phyloP scores from a whole-genome alignment of 2,888 invertebrate species.

The Lasioglossum zephyrum region DNA sequence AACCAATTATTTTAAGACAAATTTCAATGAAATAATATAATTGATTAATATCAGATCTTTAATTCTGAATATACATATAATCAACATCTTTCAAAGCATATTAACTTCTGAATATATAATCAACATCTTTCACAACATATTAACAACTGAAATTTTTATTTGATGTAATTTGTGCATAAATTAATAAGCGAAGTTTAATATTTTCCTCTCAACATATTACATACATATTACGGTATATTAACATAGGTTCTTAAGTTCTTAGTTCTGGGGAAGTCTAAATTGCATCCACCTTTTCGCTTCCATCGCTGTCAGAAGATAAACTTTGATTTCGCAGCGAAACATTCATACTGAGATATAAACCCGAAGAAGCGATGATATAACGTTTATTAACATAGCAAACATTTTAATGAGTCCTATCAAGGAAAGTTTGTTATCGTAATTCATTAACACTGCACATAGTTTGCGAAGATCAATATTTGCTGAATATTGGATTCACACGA shows the following conservation, averaged over 20 bases:
- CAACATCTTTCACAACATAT: not conserved
- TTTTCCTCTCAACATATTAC: not conserved
- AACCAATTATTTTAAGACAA: no score
- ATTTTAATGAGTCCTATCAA: conserved; percentile 14
- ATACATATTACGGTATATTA: not conserved
- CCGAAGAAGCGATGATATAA: not conserved
- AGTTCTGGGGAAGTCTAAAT: not conserved
- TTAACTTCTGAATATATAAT: no score
- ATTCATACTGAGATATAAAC: conserved; percentile 2
- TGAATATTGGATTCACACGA: not conserved
- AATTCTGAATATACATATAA: no score
- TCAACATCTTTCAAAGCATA: no score
- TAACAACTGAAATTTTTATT: not conserved
- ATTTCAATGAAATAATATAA: no score
- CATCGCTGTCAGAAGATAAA: not conserved
- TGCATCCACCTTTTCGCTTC: not conserved
- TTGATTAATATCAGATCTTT: no score
- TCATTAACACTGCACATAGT: conserved; percentile 16
- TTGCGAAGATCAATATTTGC: conserved; percentile 6
- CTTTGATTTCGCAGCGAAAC: conserved; percentile 5
- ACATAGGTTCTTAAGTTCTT: not conserved
- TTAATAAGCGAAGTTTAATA: not conserved
- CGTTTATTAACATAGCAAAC: conserved; percentile 17
- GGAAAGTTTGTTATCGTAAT: conserved; percentile 10
- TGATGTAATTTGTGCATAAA: not conserved